Conservation (phyloP, 2,113 vertebrate genomes). For the Limnothrissa miodon region DNA sequence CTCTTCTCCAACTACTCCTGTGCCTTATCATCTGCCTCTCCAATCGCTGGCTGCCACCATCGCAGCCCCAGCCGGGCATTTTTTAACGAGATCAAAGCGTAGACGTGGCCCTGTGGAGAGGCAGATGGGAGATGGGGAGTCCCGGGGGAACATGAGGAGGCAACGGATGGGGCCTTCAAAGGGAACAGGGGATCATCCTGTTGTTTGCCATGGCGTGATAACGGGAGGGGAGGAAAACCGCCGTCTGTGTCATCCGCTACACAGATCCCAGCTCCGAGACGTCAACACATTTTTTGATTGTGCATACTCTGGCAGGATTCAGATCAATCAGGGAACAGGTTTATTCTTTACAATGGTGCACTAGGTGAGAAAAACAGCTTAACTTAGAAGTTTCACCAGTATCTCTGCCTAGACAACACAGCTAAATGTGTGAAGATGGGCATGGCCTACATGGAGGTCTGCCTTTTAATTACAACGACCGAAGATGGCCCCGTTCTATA, state of each 20-base stretch:
- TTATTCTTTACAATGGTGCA: no score
- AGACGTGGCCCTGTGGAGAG: not conserved
- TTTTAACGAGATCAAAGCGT: slow-evolving; percentile 9
- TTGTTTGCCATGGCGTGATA: slow-evolving; percentile 11
- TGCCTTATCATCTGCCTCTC: not conserved
- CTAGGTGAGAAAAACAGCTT: no score
- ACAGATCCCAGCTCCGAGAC: not conserved
- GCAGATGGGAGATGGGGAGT: slow-evolving; percentile 2
- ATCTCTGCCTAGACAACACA: no score
- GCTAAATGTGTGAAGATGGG: no score
- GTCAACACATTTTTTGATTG: no score
- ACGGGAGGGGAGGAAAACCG: not conserved
- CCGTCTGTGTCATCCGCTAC: not conserved
- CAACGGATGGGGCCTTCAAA: not conserved
- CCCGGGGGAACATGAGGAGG: not conserved
- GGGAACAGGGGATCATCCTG: slow-evolving; percentile 12
- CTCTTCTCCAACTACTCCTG: not conserved
- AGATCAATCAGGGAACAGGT: no score
- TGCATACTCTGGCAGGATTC: no score
- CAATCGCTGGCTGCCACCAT: not conserved
- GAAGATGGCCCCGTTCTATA: no score
- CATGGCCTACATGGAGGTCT: no score
- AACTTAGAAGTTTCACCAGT: no score
- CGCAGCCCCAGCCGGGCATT: not conserved
- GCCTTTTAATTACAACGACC: no score